These are phyloP conservation scores for Drosophila formosana DNA, from an alignment of 2,888 invertebrate species.

Conservation along the genomic window DNA sequence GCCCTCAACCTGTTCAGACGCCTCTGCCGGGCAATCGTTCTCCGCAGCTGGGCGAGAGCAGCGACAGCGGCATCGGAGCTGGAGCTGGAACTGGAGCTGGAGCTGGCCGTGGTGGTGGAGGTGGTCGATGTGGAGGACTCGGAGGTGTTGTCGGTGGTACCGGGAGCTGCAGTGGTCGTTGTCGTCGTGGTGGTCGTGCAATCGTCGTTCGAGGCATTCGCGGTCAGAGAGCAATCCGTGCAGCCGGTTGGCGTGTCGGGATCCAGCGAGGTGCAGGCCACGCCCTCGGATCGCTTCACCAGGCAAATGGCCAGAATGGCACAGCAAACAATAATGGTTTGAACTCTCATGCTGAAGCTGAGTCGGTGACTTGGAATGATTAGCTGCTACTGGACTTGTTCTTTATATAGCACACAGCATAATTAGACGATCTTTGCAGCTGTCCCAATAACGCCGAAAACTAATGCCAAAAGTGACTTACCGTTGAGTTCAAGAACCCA, in stretches of 20 bases:
- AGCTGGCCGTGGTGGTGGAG: neutral
- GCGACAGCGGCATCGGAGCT: neutral
- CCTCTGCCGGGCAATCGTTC: neutral
- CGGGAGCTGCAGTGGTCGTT: neutral
- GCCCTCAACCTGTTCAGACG: neutral
- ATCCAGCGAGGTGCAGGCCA: conserved; percentile 3
- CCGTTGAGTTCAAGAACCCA: neutral
- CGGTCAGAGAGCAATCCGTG: neutral
- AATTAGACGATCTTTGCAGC: neutral
- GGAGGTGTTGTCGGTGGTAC: neutral
- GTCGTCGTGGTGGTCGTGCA: neutral
- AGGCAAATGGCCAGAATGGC: conserved; percentile 16
- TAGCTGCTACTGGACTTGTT: neutral
- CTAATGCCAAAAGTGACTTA: too few species aligned
- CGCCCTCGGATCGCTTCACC: neutral
- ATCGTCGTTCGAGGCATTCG: neutral
- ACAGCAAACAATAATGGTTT: conserved; percentile 4
- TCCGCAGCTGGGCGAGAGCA: neutral
- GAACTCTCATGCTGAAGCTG: conserved; percentile 15
- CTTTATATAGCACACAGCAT: neutral
- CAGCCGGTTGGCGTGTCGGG: conserved; percentile 14
- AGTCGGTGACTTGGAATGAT: conserved; percentile 4
- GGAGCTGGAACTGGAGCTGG: too few species aligned
- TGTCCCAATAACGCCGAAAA: neutral
- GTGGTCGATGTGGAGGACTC: neutral